Evolutionary conservation across 1,140 invertebrate genomes (phyloP), one percentile per base, ranked within the genome.

Genomic region (Leptinotarsa defecta): DNA sequence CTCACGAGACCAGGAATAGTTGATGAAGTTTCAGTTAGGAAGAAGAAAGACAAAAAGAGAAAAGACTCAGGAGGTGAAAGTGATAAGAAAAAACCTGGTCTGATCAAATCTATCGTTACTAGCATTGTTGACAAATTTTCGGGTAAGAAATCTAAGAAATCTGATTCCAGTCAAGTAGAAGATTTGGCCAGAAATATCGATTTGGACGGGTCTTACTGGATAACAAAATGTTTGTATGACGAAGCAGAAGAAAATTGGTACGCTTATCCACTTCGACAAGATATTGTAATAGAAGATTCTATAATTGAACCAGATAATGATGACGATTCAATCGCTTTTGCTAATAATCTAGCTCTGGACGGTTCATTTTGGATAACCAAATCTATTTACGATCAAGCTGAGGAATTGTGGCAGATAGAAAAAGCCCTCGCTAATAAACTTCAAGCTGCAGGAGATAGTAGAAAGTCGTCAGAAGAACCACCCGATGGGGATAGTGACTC

Each of bases 341-440:
- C 17, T 57, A 19, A 49, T 17, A 88, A 88, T 85, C 80, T 89
- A 70, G 80, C 81, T 61, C 82, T 85, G 3, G 91, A 92, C 76
- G 91, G 92, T 76, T 80, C 84, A 76, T 90, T 91, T 82, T 92
- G 91, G 91, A 79, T 85, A 0, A 87, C 89, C 15, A 92, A 91
- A 82, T 83, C 85, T 78, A 72, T 86, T n/a, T 92, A 92, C 79
- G 88, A 91, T 76, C 88, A 91, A 74, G 91, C 91, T 13, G 91
- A 92, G 84, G 87, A 88, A 76, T 83, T 87, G 83, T 91, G 86
- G 86, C 80, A 83, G 76, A 83, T 84, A 71, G 85, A 82, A 83
- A 84, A 88, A 78, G 84, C 87, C 77, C 83, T 86, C 74, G 76
- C 81, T 79, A 81, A 79, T 61, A 81, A 84, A 77, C 77, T 81